phyloP scores from a whole-genome alignment of 1,140 invertebrate genomes.

The Brachionus paranguensis region DNA sequence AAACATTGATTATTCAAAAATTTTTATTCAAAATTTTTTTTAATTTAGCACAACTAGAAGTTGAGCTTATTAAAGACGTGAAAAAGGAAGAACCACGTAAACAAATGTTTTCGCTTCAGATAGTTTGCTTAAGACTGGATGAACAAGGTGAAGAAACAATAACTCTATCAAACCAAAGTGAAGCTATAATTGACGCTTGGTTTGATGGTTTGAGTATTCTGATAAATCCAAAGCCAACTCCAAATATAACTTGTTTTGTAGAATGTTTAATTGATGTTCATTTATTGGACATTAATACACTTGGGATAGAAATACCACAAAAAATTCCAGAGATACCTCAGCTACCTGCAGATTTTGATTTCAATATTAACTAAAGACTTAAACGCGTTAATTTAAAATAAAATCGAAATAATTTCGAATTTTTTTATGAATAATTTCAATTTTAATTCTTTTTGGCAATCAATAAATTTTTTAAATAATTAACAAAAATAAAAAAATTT shows the following conservation, averaged over 20 bases:
- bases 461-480: too few relatives aligned
- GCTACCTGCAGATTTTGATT: slow-evolving; percentile 1
- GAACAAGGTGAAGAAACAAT: slow-evolving; percentile 15
- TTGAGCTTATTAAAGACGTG: slow-evolving; percentile 11
- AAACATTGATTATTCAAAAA: not conserved
- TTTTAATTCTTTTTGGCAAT: too few relatives aligned
- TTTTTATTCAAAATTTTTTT: not conserved
- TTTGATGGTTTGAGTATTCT: slow-evolving; percentile 17
- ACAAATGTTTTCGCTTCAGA: not conserved
- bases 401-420: not conserved
- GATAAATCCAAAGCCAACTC: slow-evolving; percentile 18
- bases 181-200: slow-evolving; percentile 26
- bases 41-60: not conserved
- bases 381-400: not conserved
- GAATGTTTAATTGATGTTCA: slow-evolving; percentile 30
- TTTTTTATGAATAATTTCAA: not conserved
- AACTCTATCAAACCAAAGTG: not conserved
- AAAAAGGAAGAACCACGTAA: slow-evolving; percentile 10
- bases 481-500: not conserved
- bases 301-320: slow-evolving; percentile 8
- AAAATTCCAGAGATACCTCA: not conserved
- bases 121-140: not conserved
- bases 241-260: slow-evolving; percentile 31
- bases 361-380: not conserved
- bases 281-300: slow-evolving; percentile 16